Evolutionary conservation across 2,888 invertebrate genomes (phyloP).

Genomic region (Drosophila tanythrix): DNA sequence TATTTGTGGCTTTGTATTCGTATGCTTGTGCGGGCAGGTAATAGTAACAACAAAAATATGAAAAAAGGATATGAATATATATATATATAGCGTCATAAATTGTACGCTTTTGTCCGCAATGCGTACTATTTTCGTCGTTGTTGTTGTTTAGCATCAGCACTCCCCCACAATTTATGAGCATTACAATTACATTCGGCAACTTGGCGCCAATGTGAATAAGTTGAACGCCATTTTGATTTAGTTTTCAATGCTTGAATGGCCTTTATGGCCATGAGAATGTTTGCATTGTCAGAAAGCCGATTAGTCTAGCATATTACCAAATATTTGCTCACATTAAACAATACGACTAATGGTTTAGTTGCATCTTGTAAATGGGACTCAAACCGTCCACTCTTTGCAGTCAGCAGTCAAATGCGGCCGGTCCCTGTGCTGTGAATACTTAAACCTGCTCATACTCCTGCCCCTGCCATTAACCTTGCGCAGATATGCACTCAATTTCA

Average conservation of each 20-base stretch:
- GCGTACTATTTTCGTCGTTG: slow-evolving; percentile 26
- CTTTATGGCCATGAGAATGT: slow-evolving; percentile 7
- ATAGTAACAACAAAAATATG: slow-evolving; percentile 31
- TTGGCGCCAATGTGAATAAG: slow-evolving; percentile 58
- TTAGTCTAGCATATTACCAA: slow-evolving; percentile 34
- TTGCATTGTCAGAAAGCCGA: slow-evolving; percentile 27
- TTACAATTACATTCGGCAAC: slow-evolving; percentile 62
- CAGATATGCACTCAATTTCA: slow-evolving; percentile 67
- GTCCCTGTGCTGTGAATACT: slow-evolving; percentile 46
- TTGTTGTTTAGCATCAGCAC: slow-evolving; percentile 17
- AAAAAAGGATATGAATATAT: slow-evolving; percentile 4
- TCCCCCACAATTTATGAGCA: slow-evolving; percentile 53
- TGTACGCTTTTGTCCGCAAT: slow-evolving; percentile 52
- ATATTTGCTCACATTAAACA: slow-evolving; percentile 42
- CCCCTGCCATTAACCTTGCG: slow-evolving; percentile 10
- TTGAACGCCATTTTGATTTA: slow-evolving; percentile 59
- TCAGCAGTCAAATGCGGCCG: slow-evolving; percentile 16
- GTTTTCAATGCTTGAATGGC: slow-evolving; percentile 26
- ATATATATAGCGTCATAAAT: slow-evolving; percentile 39
- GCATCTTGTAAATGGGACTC: background rate
- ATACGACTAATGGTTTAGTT: slow-evolving; percentile 8
- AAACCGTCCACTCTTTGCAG: background rate
- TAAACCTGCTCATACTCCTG: slow-evolving; percentile 14
- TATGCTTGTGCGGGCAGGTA: slow-evolving; percentile 29
- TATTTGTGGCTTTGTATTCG: slow-evolving; percentile 10